Conservation (phyloP, 1,140 invertebrate genomes). For the Tribolium madens region DNA sequence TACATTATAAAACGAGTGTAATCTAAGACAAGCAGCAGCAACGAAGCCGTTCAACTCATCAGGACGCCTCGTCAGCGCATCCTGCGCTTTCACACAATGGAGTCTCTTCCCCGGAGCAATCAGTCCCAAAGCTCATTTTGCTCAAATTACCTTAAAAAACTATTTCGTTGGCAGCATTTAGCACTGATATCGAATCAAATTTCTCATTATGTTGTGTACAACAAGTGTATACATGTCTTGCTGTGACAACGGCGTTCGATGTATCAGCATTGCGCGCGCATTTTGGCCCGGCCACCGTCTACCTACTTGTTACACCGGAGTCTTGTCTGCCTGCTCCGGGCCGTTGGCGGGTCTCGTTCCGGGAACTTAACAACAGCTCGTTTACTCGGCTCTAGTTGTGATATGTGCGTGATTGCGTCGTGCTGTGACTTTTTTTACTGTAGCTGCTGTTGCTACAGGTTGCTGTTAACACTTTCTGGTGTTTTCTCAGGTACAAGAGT, state of each 20-base stretch:
- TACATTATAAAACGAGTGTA: background rate
- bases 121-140: background rate
- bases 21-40: background rate
- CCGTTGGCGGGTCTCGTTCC: slow-evolving; percentile 54
- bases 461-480: background rate
- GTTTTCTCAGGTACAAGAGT: slow-evolving; percentile 28
- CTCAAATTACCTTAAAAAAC: background rate
- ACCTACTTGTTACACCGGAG: slow-evolving; percentile 66
- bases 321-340: slow-evolving; percentile 61
- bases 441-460: slow-evolving; percentile 27
- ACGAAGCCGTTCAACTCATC: slow-evolving; percentile 4
- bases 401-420: slow-evolving; percentile 51
- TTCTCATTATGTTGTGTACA: slow-evolving; percentile 44
- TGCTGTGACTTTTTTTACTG: slow-evolving; percentile 37
- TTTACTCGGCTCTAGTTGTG: slow-evolving; percentile 43
- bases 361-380: slow-evolving; percentile 34
- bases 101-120: background rate
- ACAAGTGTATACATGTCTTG: slow-evolving; percentile 48
- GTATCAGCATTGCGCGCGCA: slow-evolving; percentile 58
- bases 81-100: background rate
- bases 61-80: background rate
- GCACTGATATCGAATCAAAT: slow-evolving; percentile 38
- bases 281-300: slow-evolving; percentile 58
- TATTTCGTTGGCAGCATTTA: background rate
- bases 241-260: slow-evolving; percentile 49